A percentile compares a stretch with the other conserved stretches of the same genome.
Conservation (phyloP, 1,140 invertebrate species). For the Apis laboriosa region DNA sequence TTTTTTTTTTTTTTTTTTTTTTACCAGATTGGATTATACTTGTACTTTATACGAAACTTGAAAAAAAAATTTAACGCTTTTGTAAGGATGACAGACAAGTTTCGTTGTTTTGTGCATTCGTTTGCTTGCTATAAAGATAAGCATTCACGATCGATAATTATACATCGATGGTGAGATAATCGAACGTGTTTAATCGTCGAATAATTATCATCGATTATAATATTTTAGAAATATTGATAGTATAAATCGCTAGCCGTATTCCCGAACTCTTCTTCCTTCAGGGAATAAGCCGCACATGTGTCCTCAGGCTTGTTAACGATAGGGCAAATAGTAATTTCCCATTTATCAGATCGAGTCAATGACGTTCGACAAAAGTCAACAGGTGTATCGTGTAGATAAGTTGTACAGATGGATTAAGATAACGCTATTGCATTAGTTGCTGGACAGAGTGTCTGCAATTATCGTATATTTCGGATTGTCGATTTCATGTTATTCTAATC, state of each 20-base stretch:
- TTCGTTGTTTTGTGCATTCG: neutral
- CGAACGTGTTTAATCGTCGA: too few relatives aligned
- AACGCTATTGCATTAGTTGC: neutral
- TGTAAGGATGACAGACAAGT: neutral
- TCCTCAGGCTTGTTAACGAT: neutral
- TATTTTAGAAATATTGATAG: neutral
- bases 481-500: slow-evolving; percentile 16
- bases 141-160: neutral
- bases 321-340: too few relatives aligned
- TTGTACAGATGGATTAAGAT: slow-evolving; percentile 10
- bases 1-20: neutral
- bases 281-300: neutral
- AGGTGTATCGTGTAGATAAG: neutral
- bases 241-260: neutral
- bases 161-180: neutral
- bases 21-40: too few relatives aligned
- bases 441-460: neutral
- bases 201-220: neutral
- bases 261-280: neutral
- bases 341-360: neutral
- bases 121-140: too few relatives aligned
- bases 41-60: too few relatives aligned
- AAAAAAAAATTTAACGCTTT: neutral
- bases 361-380: neutral
- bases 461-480: slow-evolving; percentile 24